phyloP scores from a whole-genome alignment of 2,797 vertebrate species.

The Rhinichthys osculus region DNA sequence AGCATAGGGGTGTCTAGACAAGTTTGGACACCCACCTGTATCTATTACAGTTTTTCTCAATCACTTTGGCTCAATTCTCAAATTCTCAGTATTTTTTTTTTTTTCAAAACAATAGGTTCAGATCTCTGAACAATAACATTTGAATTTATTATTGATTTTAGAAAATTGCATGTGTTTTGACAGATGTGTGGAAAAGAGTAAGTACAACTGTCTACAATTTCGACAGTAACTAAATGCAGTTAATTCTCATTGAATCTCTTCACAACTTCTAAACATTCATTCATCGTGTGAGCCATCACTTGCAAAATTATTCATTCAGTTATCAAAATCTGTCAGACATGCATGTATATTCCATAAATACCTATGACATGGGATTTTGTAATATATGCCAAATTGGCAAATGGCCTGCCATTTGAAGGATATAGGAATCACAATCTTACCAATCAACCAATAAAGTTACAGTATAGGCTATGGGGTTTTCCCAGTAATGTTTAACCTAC shows the following conservation, averaged over 20 bases:
- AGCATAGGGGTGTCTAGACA: neutral
- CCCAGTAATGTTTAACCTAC: too few relatives aligned
- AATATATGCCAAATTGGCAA: neutral
- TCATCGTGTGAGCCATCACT: too few relatives aligned
- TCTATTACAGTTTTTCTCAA: neutral
- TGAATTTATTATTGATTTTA: neutral
- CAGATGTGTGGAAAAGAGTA: neutral
- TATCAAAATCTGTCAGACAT: neutral
- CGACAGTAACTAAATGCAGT: neutral
- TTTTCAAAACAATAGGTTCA: neutral
- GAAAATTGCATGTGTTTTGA: neutral
- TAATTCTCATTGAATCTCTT: too few relatives aligned
- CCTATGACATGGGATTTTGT: neutral
- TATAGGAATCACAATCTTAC: neutral
- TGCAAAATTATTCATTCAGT: neutral
- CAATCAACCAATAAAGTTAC: neutral
- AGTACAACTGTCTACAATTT: neutral
- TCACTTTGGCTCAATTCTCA: neutral
- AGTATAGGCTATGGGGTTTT: neutral
- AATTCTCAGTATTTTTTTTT: neutral
- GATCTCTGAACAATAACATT: too few relatives aligned
- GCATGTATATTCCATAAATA: neutral
- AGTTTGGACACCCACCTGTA: too few relatives aligned
- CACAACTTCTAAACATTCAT: neutral
- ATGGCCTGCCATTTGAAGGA: too few relatives aligned